Conservation (phyloP, 2,888 invertebrate species). For the Notocelia uddmanniana region DNA sequence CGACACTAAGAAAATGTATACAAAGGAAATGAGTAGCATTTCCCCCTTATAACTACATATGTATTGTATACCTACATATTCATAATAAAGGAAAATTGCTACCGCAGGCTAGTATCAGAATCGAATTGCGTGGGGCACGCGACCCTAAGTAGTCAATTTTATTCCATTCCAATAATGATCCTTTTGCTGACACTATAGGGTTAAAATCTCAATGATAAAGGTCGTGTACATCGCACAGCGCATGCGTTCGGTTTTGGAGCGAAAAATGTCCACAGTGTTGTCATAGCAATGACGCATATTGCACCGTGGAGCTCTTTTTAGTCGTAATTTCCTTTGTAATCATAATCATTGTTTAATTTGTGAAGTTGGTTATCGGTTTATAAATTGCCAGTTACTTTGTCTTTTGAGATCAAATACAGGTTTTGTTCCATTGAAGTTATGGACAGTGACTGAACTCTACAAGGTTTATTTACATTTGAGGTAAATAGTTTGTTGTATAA, state of each 20-base stretch:
- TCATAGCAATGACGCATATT: constrained; percentile 70
- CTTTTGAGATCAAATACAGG: constrained; percentile 55
- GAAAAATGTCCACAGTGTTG: constrained; percentile 78
- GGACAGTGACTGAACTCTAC: constrained; percentile 59
- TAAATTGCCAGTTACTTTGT: constrained; percentile 56
- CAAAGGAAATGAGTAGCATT: constrained; percentile 67
- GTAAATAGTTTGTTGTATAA: constrained; percentile 50
- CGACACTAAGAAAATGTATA: constrained; percentile 27
- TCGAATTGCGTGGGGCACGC: constrained; percentile 70
- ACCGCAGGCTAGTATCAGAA: constrained; percentile 72
- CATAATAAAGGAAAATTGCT: constrained; percentile 79
- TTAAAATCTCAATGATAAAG: constrained; percentile 52
- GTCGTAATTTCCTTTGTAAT: constrained; percentile 45
- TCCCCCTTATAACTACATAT: constrained; percentile 53
- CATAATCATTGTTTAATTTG: constrained; percentile 48
- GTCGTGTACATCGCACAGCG: constrained; percentile 59
- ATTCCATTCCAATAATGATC: constrained; percentile 6
- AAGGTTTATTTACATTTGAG: constrained; percentile 59
- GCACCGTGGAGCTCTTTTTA: constrained; percentile 54
- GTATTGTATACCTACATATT: constrained; percentile 54
- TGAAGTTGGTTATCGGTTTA: constrained; percentile 57
- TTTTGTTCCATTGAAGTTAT: constrained; percentile 60
- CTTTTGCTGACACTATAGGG: constrained; percentile 52
- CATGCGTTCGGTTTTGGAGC: constrained; percentile 82
- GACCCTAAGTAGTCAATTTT: constrained; percentile 55